phyloP scores from a whole-genome alignment of 2,113 vertebrate species.

The Thoracochromis brauschi region DNA sequence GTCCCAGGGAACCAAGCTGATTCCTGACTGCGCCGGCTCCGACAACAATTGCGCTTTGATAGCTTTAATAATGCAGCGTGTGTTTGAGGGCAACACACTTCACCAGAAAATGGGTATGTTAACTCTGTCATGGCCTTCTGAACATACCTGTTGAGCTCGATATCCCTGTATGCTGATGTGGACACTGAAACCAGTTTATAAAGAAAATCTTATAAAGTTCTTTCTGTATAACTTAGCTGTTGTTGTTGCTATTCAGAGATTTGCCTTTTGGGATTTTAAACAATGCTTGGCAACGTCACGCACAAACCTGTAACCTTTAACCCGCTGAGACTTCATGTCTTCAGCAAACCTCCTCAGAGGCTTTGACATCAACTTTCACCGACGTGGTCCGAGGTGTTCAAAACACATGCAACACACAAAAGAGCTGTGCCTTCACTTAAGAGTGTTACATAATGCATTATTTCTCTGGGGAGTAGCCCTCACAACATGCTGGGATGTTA shows the following conservation, averaged over 20 bases:
- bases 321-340: background rate
- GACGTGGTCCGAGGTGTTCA: background rate
- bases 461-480: background rate
- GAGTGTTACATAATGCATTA: background rate
- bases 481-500: background rate
- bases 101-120: slow-evolving; percentile 38
- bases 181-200: background rate
- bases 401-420: background rate
- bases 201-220: background rate
- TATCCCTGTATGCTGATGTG: background rate
- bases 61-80: slow-evolving; percentile 65
- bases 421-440: background rate
- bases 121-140: background rate
- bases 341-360: background rate
- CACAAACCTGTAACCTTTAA: background rate
- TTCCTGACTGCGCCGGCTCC: slow-evolving; percentile 35
- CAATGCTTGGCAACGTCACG: background rate
- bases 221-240: background rate
- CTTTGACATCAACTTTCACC: background rate
- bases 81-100: slow-evolving; percentile 56
- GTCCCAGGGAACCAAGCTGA: slow-evolving; percentile 63
- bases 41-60: background rate
- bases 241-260: background rate
- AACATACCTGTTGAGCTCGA: background rate
- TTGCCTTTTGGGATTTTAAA: background rate